Base-by-base conservation (phyloP, 2,888 invertebrate species). In the Ceratothoa steindachneri region DNA sequence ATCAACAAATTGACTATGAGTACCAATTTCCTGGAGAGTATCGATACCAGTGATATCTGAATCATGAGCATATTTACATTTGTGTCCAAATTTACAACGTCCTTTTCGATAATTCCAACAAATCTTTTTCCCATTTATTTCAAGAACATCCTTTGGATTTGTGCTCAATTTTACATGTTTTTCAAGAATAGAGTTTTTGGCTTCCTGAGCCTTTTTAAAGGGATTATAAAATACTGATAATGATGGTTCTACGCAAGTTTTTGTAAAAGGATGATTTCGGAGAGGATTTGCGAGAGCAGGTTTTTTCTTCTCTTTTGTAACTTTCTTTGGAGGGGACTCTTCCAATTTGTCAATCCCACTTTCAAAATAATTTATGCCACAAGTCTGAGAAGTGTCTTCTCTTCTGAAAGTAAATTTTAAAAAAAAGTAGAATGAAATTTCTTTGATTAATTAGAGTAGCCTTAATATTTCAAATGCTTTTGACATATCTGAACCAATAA, bases 71-170 rank as follows among this genome's bases (percentile, higher is more conserved):
- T 90, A 96, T 81, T 92, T 92, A 84, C 96, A 96, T 82, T 92
- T 93, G 83, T 93, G 93, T 0, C 95, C 95, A 85, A 94, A 95
- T 69, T 93, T 88, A 84, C 96, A 96, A 30, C 91, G 88, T 0
- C 95, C 95, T 83, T 93, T 94, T 51, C 93, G 87, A 83, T 94
- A 93, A 85, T 93, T 95, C 93, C 93, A 95, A 84, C 96, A 96
- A 77, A 95, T 91, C 83, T 91, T 92, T 82, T 91, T 92, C 0
- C 93, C 93, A 83, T 93, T 93, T 81, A 93, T 92, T 85, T 89
- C 89, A 81, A 89, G 89, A n/a, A 89, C 89, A 82, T 90, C 89
- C 80, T 89, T 89, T 83, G 89, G 89, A 80, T 85, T 85, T 12
- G 87, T 88, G 82, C 91, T 93, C 93, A 96, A 93, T 88, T 94